These are phyloP conservation scores for Heliconius sara DNA, from an alignment of 2,888 invertebrate genomes.

Conservation along the genomic window DNA sequence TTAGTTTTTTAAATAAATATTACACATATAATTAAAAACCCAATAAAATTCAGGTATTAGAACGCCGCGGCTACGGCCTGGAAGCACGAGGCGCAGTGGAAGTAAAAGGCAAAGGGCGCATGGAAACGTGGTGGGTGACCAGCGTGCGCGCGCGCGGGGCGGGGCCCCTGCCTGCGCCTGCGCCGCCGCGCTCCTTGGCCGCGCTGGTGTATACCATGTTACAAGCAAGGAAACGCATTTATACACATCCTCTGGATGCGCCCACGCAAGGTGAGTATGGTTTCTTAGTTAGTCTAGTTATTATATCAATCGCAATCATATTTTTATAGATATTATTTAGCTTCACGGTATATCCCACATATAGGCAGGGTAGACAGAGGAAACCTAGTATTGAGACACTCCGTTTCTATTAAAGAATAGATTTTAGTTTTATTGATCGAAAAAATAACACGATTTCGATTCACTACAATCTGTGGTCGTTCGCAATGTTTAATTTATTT, in stretches of 20 bases:
- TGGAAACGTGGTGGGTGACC: slow-evolving; percentile 96
- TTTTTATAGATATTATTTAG: no score
- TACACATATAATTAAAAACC: no score
- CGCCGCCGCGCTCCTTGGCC: slow-evolving; percentile 89
- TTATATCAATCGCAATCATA: no score
- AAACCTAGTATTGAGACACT: no score
- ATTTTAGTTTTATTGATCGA: no score
- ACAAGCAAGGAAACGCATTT: slow-evolving; percentile 90
- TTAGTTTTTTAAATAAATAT: no score
- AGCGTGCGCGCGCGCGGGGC: slow-evolving; percentile 83
- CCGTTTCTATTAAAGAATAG: no score
- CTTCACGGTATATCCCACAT: no score
- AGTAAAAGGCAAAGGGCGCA: slow-evolving; percentile 97
- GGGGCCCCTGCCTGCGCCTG: slow-evolving; percentile 82
- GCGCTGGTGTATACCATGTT: slow-evolving; percentile 95
- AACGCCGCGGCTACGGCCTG: slow-evolving; percentile 88
- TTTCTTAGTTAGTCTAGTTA: not conserved
- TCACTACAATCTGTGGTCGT: no score
- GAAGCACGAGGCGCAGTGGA: slow-evolving; percentile 92
- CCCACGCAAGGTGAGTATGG: slow-evolving; percentile 53
- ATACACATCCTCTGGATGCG: slow-evolving; percentile 60
- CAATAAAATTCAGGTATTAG: slow-evolving; percentile 85
- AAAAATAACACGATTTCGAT: no score
- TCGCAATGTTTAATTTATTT: no score
- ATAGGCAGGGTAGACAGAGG: no score